Percentiles rank a stretch among this genome's conserved stretches.
These are phyloP conservation scores for Opisthocomus hoazin DNA, from an alignment of 2,113 vertebrate species.

Conservation along the genomic window DNA sequence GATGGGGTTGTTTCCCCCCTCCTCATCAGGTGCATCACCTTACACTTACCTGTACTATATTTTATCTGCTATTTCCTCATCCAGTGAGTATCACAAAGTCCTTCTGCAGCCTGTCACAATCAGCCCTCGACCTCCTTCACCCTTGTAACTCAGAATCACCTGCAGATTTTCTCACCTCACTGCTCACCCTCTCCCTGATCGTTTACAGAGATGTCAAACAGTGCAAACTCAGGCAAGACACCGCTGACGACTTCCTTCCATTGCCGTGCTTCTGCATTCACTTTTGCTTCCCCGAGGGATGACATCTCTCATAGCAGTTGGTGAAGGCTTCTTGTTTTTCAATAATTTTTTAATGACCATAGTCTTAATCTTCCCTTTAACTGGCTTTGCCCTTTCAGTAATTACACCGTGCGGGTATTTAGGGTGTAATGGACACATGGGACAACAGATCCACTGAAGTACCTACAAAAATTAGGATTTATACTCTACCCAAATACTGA, in stretches of 20 bases:
- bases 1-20: neutral
- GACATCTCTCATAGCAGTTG: neutral
- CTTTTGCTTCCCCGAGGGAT: neutral
- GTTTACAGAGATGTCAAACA: neutral
- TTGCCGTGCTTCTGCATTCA: neutral
- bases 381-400: neutral
- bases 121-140: neutral
- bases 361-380: neutral
- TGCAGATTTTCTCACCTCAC: neutral
- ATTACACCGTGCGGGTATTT: fast-evolving
- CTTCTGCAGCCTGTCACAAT: neutral
- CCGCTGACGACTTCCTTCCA: fast-evolving
- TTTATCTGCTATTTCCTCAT: neutral
- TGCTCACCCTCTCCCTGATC: neutral
- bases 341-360: neutral
- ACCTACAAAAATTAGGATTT: neutral
- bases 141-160: neutral
- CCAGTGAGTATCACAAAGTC: neutral
- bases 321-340: neutral
- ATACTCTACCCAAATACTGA: neutral
- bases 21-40: neutral
- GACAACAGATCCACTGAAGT: neutral
- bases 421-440: neutral
- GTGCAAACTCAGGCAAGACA: neutral
- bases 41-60: neutral